Conservation (phyloP, 2,113 vertebrate species). For the Sylvilagus bachmani region DNA sequence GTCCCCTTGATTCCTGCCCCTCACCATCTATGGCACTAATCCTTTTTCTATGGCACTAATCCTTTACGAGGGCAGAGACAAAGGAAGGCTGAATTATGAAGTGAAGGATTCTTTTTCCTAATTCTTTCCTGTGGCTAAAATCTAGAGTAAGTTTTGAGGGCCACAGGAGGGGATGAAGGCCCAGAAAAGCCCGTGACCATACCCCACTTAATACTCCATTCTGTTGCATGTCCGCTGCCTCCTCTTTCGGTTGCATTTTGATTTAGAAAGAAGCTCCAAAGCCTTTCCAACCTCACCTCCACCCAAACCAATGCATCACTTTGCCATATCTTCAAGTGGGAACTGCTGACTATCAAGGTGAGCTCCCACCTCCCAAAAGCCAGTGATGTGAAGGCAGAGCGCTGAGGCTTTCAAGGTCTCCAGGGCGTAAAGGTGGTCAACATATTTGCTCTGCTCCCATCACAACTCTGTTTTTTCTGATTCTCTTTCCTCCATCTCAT, state of each 20-base stretch:
- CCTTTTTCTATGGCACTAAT: not conserved
- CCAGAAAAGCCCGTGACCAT: not conserved
- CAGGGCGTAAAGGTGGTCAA: not conserved
- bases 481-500: not conserved
- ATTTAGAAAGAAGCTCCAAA: not conserved
- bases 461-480: not conserved
- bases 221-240: not conserved
- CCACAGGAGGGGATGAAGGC: not conserved
- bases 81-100: not conserved
- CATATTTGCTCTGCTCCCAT: not conserved
- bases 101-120: not conserved
- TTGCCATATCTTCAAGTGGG: not conserved
- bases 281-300: not conserved
- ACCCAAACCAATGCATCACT: not conserved
- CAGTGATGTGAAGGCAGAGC: not conserved
- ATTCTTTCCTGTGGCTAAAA: not conserved
- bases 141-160: not conserved
- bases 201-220: fast-evolving
- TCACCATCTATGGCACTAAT: not conserved
- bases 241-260: not conserved
- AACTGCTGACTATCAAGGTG: not conserved
- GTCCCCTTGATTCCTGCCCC: not conserved
- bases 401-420: not conserved
- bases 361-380: not conserved
- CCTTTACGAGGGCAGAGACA: not conserved